phyloP scores from a whole-genome alignment of 2,113 vertebrate species.

The Lamprotornis superbus region DNA sequence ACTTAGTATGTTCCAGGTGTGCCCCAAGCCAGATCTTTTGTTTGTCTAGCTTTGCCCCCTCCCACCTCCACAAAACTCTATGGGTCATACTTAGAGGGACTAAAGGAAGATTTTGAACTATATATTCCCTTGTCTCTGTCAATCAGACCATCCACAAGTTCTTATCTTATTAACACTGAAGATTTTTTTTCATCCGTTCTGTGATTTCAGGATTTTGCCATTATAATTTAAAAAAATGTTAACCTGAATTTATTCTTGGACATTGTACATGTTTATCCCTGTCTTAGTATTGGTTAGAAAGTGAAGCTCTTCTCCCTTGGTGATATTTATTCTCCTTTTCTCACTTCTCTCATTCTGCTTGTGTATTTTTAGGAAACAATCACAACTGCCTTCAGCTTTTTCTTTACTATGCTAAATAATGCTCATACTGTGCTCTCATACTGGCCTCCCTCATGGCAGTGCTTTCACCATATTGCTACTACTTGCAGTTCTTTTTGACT shows the following conservation, averaged over 20 bases:
- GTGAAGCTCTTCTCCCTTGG: background rate
- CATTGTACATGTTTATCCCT: background rate
- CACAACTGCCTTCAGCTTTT: background rate
- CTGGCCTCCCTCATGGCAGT: background rate
- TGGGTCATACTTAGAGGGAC: background rate
- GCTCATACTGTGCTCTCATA: background rate
- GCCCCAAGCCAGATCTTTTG: background rate
- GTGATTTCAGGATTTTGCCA: background rate
- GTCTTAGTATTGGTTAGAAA: background rate
- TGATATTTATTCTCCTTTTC: conserved; percentile 27
- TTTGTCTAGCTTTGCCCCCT: background rate
- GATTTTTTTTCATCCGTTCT: background rate
- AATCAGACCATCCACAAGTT: background rate
- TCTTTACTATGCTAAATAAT: conserved; percentile 9
- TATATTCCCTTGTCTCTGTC: background rate
- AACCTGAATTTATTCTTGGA: background rate
- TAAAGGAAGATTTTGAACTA: background rate
- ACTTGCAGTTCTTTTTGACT: background rate
- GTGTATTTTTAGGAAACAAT: conserved; percentile 35
- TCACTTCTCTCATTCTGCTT: background rate
- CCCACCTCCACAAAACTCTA: background rate
- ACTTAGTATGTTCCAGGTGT: background rate
- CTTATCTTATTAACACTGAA: background rate
- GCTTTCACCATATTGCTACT: background rate
- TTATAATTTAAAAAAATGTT: background rate